phyloP scores from a whole-genome alignment of 2,113 vertebrate genomes.

The Riparia riparia region DNA sequence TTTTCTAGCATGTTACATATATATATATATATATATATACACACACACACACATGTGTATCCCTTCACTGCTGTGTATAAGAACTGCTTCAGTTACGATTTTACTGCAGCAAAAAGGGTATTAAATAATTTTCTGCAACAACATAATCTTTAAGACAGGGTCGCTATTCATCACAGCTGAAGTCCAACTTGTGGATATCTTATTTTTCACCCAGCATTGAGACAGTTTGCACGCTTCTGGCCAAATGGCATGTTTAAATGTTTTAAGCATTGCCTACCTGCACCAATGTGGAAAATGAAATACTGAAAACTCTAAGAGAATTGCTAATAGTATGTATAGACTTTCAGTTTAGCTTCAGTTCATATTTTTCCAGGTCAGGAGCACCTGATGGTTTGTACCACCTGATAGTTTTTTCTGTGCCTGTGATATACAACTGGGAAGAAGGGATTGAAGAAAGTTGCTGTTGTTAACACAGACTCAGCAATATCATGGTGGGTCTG shows the following conservation, averaged over 20 bases:
- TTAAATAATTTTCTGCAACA: neutral
- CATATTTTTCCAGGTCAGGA: neutral
- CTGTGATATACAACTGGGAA: neutral
- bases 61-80: neutral
- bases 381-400: neutral
- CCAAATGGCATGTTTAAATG: neutral
- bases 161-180: neutral
- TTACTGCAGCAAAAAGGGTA: neutral
- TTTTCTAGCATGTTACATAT: neutral
- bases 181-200: neutral
- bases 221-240: neutral
- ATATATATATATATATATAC: accelerated
- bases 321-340: neutral
- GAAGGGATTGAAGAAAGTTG: neutral
- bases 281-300: neutral
- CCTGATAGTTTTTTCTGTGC: neutral
- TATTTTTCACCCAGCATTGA: neutral
- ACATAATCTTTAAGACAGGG: neutral
- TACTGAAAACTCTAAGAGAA: neutral
- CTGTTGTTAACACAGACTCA: neutral
- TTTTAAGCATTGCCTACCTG: neutral
- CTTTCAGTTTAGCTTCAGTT: neutral
- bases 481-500: neutral
- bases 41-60: neutral
- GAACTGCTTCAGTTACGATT: neutral